phyloP scores from a whole-genome alignment of 2,888 invertebrate genomes.

The Dryomyza anilis region DNA sequence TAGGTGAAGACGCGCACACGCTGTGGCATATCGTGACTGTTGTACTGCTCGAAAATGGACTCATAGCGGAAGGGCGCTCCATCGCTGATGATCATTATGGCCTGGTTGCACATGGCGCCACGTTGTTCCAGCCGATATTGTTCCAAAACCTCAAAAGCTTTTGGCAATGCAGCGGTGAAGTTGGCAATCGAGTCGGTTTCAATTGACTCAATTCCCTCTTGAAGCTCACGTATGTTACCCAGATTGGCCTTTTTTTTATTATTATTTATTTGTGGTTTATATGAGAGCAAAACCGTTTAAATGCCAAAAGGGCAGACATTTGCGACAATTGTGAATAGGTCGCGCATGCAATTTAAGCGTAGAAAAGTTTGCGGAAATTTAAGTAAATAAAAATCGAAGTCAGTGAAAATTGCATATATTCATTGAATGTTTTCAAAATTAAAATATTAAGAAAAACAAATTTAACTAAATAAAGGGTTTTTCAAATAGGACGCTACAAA shows the following conservation, averaged over 20 bases:
- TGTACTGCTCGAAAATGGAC: constrained; percentile 89
- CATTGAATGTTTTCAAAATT: not conserved
- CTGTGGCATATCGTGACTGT: constrained; percentile 77
- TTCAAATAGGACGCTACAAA: too few species aligned
- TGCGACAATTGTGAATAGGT: not conserved
- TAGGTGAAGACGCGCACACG: constrained; percentile 97
- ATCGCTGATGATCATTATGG: constrained; percentile 99
- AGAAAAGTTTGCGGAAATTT: not conserved
- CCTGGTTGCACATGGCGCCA: constrained; percentile 85
- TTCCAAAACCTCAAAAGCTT: constrained; percentile 86
- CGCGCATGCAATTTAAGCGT: not conserved
- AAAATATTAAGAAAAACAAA: too few species aligned
- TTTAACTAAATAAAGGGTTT: not conserved
- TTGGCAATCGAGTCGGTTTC: constrained; percentile 91
- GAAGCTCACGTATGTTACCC: constrained; percentile 81
- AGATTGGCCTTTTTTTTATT: constrained; percentile 70
- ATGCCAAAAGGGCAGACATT: not conserved
- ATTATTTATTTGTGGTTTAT: not conserved
- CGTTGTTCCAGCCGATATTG: constrained; percentile 67
- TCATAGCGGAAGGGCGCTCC: constrained; percentile 94
- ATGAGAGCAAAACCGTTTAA: too few species aligned
- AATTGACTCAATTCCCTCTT: constrained; percentile 77
- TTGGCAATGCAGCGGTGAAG: constrained; percentile 85
- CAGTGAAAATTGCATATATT: constrained; percentile 12
- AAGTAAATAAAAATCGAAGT: constrained; percentile 33